phyloP scores from a whole-genome alignment of 2,888 invertebrate species.

The Crioceris asparagi region DNA sequence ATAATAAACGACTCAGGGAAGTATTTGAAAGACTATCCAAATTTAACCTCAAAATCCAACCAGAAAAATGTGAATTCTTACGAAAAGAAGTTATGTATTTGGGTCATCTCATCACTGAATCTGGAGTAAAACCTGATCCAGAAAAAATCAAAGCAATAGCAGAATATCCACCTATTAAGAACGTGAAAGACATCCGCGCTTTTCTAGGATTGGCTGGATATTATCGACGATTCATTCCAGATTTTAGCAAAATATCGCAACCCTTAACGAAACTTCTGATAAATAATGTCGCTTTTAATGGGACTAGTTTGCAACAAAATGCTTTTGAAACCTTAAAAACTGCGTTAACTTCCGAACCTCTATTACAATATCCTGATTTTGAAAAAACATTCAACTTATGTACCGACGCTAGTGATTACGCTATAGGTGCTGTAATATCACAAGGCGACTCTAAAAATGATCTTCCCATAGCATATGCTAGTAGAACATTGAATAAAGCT shows the following conservation, averaged over 20 bases:
- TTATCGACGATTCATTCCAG: constrained; percentile 27
- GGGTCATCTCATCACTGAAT: constrained; percentile 22
- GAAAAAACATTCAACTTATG: constrained; percentile 23
- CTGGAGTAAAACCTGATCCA: constrained; percentile 30
- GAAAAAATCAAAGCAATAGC: constrained; percentile 21
- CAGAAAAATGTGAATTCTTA: constrained; percentile 31
- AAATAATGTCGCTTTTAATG: constrained; percentile 16
- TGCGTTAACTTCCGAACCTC: constrained; percentile 10
- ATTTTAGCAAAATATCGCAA: constrained; percentile 18
- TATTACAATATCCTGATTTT: constrained; percentile 26
- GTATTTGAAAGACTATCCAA: not conserved
- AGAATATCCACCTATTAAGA: constrained; percentile 25
- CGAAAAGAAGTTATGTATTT: constrained; percentile 29
- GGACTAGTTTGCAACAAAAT: constrained; percentile 14
- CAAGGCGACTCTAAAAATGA: constrained; percentile 19
- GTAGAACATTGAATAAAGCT: constrained; percentile 22
- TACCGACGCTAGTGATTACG: constrained; percentile 21
- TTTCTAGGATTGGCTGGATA: constrained; percentile 26
- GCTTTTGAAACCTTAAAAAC: constrained; percentile 18
- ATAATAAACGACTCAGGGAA: not conserved
- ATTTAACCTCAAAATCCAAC: constrained; percentile 6
- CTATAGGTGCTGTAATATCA: constrained; percentile 22
- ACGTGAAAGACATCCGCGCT: constrained; percentile 25
- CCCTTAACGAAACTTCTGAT: constrained; percentile 23
- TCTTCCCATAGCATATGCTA: constrained; percentile 26